phyloP scores from a whole-genome alignment of 2,113 vertebrate genomes.

The Psittacula cyanocephala region DNA sequence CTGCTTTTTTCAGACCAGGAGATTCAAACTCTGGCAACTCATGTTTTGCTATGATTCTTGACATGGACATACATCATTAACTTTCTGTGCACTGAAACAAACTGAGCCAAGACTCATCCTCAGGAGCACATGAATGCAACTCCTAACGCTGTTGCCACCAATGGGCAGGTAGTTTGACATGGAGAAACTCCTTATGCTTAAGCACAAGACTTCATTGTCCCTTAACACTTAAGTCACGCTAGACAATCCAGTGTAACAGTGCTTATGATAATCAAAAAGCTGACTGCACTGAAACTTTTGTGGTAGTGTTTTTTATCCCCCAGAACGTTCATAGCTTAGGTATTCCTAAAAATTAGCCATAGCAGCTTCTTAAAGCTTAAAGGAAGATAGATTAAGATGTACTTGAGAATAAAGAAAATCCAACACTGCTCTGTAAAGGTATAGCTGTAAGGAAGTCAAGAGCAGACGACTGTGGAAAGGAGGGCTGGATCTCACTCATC shows the following conservation, averaged over 20 bases:
- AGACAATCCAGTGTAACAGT: neutral
- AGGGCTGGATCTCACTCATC: neutral
- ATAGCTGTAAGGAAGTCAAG: neutral
- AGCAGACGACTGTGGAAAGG: neutral
- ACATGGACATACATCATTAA: neutral
- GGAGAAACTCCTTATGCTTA: neutral
- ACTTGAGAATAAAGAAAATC: neutral
- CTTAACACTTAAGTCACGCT: neutral
- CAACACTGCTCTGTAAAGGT: neutral
- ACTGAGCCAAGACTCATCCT: neutral
- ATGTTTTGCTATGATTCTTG: neutral
- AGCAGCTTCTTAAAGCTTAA: neutral
- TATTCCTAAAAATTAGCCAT: neutral
- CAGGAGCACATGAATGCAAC: neutral
- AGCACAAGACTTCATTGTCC: neutral
- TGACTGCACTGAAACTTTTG: neutral
- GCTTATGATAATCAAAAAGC: neutral
- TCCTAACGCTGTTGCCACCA: neutral
- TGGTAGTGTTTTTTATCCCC: neutral
- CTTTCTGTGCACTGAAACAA: neutral
- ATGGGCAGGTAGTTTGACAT: neutral
- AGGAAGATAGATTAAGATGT: neutral
- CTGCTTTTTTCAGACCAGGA: neutral
- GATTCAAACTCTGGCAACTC: neutral
- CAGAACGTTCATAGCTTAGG: neutral